These are phyloP conservation scores for Circaetus gallicus DNA, from an alignment of 2,113 vertebrate species.

Conservation along the genomic window DNA sequence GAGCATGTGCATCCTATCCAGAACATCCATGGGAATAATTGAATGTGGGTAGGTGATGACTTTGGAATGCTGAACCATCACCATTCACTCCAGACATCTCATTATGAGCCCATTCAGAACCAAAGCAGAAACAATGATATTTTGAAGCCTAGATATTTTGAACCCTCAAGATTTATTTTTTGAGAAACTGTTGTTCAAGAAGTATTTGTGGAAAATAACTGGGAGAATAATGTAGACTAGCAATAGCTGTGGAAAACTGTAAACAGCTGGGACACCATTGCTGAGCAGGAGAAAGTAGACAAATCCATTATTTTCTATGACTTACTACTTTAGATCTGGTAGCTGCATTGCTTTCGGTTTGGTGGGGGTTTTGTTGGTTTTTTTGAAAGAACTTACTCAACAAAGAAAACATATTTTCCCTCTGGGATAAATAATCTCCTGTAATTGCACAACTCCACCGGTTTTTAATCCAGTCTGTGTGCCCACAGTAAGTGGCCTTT, in stretches of 20 bases:
- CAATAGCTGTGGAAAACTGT: not conserved
- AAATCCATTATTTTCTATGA: not conserved
- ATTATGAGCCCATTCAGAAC: not conserved
- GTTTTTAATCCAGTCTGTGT: conserved; percentile 6
- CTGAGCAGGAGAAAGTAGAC: not conserved
- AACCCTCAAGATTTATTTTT: not conserved
- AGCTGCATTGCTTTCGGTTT: not conserved
- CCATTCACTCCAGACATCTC: not conserved
- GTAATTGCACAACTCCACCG: not conserved
- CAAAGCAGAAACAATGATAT: not conserved
- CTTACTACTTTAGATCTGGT: conserved; percentile 16
- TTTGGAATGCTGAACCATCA: not conserved
- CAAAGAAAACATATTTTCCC: conserved; percentile 2
- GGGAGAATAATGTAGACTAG: not conserved
- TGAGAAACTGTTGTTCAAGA: not conserved
- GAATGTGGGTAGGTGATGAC: not conserved
- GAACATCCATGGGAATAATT: not conserved
- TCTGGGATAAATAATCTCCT: conserved; percentile 1
- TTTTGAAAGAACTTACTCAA: not conserved
- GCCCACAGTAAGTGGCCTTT: not conserved
- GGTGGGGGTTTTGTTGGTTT: not conserved
- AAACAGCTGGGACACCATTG: conserved; percentile 10
- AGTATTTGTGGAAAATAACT: not conserved
- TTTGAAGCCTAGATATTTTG: not conserved
- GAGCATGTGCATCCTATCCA: not conserved